Base-by-base conservation (phyloP, 2,888 invertebrate genomes). In the Synanthedon myopaeformis region DNA sequence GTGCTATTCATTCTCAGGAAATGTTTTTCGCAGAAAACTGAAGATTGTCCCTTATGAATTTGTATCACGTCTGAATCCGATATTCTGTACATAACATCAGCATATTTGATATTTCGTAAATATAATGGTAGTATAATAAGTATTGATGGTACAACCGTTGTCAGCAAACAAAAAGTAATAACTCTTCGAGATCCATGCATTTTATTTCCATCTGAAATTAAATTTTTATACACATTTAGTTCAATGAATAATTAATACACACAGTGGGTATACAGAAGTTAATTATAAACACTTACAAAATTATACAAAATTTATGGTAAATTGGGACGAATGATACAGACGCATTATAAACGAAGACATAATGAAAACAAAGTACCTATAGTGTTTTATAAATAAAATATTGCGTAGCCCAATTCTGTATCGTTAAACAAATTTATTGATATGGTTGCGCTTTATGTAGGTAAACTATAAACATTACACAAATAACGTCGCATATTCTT, bases 11-110 rank as follows among this genome's bases (percentile, higher is more conserved):
- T 95, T 70, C 88, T 90, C 52, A 96, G 77, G 48, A 91, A 91
- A 75, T 95, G 94, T 65, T 90, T 91, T 81, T 94, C 86, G 75
- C 95, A 95, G 84, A 95, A 96, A 65, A 95, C 82, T 49, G 94
- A 92, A 10, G 95, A 95, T 58, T 95, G 92, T 42, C 95, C 95
- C 77, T 94, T 93, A 56, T 91, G 91, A 58, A 96, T 93, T 74
- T 94, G 94, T 52, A 95, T 89, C 14, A 95, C 92, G 80, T 96
- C 96, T 1, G 95, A 95, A 75, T 95, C 95, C 8, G 94, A 93
- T 62, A 96, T 92, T 60, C 90, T 90, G 68, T 94, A 94, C 59
- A 89, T 88, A 19, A 94, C 92, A 87, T 94, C 93, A 41, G 92
- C 92, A 81, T 93, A 96, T 53, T 90, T 89, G 57, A 90, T 90